Base-by-base conservation (phyloP, 2,797 vertebrate genomes). In the Gymnodraco acuticeps region DNA sequence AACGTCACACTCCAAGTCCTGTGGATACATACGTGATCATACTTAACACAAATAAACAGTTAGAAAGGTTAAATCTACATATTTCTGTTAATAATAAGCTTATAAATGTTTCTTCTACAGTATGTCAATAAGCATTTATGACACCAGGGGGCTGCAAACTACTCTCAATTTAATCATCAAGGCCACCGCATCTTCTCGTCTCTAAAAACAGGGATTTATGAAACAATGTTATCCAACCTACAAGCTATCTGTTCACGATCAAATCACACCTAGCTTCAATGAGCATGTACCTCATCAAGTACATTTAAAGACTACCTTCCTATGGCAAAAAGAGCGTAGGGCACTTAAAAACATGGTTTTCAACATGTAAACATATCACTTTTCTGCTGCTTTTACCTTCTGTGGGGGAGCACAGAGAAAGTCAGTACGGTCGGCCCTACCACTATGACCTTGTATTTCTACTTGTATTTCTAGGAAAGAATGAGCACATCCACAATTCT, bases 1-100 rank as follows among this genome's bases (percentile, higher is more conserved):
- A 58, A 96, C 90, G 0, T 95, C 94, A 77, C 96, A 96, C 85
- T 96, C 95, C 77, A 97, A 88, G 45, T 95, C 96, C 96, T 96
- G 91, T 71, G 52, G 67, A 83, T 31, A 68, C 19, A 84, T 67
- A 78, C 10, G 14, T 45, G 16, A 54, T 45, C 41, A 59, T 13
- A 38, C 17, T 56, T 31, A 17, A 72, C 12, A 52, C 38, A 55
- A 9, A 62, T 14, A 23, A 60, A 69, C 14, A 70, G 4, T 11
- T 47, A 20, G 15, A 38, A 38, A 66, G 19, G 20, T 56, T 59
- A 60, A 5, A 42, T 45, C 3, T 51, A 4, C 23, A 61, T 48
- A 1, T 64, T 62, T 59, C 13, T 48, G 17, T 45, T 41, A 38
- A 23, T 46, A 12, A 64, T 38, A 12, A 80, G 15, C 41, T 51